phyloP scores from a whole-genome alignment of 2,113 vertebrate genomes.

The Plecturocebus donacophilus region DNA sequence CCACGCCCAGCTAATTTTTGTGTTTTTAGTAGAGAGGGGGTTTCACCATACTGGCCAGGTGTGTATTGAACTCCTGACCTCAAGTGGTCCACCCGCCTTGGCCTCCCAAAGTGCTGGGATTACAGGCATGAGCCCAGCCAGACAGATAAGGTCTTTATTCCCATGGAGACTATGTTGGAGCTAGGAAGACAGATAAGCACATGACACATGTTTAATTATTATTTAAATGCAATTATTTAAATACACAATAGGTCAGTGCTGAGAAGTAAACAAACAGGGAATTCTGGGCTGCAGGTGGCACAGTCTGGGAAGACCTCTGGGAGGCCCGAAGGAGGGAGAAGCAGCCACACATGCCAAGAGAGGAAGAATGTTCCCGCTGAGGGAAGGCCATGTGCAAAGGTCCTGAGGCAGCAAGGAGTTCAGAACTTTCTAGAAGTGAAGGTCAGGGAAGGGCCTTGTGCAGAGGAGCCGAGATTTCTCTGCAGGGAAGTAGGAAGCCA shows the following conservation, averaged over 20 bases:
- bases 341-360: neutral
- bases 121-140: too few relatives aligned
- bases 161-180: too few relatives aligned
- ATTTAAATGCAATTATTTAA: neutral
- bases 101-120: too few relatives aligned
- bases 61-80: too few relatives aligned
- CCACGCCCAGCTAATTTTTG: too few relatives aligned
- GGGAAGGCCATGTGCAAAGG: neutral
- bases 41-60: too few relatives aligned
- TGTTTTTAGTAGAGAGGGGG: too few relatives aligned
- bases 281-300: neutral
- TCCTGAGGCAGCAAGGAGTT: neutral
- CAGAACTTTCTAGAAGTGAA: too few relatives aligned
- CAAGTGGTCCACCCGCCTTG: accelerated
- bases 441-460: neutral
- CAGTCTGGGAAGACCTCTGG: neutral
- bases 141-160: neutral
- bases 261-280: neutral
- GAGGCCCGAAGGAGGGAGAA: neutral
- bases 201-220: neutral
- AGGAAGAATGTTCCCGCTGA: neutral
- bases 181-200: neutral
- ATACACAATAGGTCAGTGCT: neutral
- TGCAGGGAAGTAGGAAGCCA: neutral
- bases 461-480: neutral